These are phyloP conservation scores for Cyanoramphus novaezelandiae DNA, from an alignment of 2,113 vertebrate genomes.

Conservation along the genomic window DNA sequence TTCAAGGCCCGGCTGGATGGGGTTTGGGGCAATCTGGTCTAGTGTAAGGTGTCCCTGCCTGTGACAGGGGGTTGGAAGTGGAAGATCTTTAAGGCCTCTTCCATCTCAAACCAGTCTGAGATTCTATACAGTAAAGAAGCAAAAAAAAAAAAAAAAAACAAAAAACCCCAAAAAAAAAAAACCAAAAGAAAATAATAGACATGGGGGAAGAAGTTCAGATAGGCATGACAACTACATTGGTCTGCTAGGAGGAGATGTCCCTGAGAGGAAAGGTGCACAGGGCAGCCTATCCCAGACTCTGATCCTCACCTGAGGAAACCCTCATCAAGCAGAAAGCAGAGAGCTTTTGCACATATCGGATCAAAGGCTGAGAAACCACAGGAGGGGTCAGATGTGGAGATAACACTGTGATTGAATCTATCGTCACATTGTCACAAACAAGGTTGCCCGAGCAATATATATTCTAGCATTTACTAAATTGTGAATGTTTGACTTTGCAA, in stretches of 20 bases:
- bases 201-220: fast-evolving
- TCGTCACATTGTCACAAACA: neutral
- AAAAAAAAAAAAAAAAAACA: neutral
- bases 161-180: neutral
- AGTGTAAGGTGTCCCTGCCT: neutral
- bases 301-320: neutral
- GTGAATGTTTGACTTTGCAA: constrained; percentile 9
- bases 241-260: neutral
- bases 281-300: neutral
- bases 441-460: neutral
- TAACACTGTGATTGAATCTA: neutral
- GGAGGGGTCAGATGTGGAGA: neutral
- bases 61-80: neutral
- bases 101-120: neutral
- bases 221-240: fast-evolving
- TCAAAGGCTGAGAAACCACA: neutral
- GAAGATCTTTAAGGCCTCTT: neutral
- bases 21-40: too few relatives aligned
- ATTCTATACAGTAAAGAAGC: neutral
- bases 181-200: neutral
- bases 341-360: neutral
- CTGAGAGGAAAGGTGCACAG: neutral
- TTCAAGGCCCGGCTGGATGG: too few relatives aligned
- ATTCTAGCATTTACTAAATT: neutral
- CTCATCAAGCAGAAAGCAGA: neutral